A percentile compares a stretch with the other conserved stretches of the same genome.
Evolutionary conservation across 2,888 invertebrate genomes (phyloP).

Genomic region (Gonocerus acuteangulatus): DNA sequence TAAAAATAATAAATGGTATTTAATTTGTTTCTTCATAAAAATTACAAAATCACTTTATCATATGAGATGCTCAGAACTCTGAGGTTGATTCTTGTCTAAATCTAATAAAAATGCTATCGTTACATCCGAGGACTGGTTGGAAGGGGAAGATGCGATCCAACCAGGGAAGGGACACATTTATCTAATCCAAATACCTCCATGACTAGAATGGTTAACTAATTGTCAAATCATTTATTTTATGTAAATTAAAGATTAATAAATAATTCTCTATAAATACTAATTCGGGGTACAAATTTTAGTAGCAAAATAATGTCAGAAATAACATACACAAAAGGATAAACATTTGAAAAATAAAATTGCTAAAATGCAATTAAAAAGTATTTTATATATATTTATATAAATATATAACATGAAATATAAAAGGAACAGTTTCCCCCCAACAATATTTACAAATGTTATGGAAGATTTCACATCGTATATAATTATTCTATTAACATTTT

Average conservation of each 20-base stretch:
- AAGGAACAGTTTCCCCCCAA: too few relatives aligned
- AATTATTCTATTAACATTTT: too few relatives aligned
- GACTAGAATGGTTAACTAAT: conserved; percentile 21
- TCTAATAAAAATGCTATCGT: not conserved
- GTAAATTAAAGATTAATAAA: conserved; percentile 7
- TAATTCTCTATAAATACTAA: conserved; percentile 1
- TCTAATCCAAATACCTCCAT: conserved; percentile 15
- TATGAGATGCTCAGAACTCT: too few relatives aligned
- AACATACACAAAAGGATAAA: not conserved
- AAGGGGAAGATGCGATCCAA: not conserved
- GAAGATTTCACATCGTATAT: too few relatives aligned
- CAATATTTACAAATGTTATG: too few relatives aligned
- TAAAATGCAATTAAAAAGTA: too few relatives aligned
- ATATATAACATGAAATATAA: too few relatives aligned
- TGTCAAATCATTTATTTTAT: conserved; percentile 16
- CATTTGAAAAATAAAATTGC: too few relatives aligned
- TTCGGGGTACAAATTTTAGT: not conserved
- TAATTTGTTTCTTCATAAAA: not conserved
- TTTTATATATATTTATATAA: too few relatives aligned
- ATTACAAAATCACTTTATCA: not conserved
- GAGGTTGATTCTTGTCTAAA: not conserved
- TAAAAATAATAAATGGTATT: too few relatives aligned
- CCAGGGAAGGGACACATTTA: conserved; percentile 3
- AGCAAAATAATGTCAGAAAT: not conserved
- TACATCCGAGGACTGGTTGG: not conserved